Conservation (phyloP, 2,113 vertebrate species). For the Podarcis cretensis region DNA sequence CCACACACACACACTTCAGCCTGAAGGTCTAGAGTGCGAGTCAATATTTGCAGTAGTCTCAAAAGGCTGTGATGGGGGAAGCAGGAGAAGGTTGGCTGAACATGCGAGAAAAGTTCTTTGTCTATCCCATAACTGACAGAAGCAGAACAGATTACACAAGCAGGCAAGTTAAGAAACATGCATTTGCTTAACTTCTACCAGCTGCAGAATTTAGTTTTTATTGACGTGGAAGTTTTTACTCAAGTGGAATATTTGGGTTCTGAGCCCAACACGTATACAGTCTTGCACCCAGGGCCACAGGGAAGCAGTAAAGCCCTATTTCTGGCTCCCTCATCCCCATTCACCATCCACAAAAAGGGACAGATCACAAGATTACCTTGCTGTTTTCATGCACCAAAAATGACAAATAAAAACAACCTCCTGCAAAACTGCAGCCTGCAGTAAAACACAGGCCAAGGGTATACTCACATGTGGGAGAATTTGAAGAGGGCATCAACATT, state of each 20-base stretch:
- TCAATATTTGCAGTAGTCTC: neutral
- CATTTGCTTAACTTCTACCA: too few relatives aligned
- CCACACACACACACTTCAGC: too few relatives aligned
- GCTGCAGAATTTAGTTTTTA: neutral
- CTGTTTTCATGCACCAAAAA: neutral
- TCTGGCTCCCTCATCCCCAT: neutral
- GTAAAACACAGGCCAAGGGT: rapidly evolving
- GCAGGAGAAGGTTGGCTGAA: neutral
- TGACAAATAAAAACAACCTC: neutral
- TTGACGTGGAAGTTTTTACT: rapidly evolving
- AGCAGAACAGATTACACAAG: neutral
- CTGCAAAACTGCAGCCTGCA: neutral
- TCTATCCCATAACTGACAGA: neutral
- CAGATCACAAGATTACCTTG: neutral
- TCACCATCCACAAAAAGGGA: neutral
- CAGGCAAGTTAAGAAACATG: neutral
- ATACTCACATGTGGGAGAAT: slow-evolving; percentile 93
- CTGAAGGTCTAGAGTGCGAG: neutral
- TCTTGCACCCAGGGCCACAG: neutral
- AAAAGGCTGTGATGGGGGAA: neutral
- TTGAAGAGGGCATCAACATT: slow-evolving; percentile 91
- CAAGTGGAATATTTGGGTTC: neutral
- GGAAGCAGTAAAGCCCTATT: neutral
- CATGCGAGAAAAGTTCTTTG: neutral
- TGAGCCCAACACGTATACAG: neutral